Percentiles rank a stretch among this genome's conserved stretches.
These are phyloP conservation scores for Proteles cristata DNA, from an alignment of 2,113 vertebrate genomes.

Conservation along the genomic window DNA sequence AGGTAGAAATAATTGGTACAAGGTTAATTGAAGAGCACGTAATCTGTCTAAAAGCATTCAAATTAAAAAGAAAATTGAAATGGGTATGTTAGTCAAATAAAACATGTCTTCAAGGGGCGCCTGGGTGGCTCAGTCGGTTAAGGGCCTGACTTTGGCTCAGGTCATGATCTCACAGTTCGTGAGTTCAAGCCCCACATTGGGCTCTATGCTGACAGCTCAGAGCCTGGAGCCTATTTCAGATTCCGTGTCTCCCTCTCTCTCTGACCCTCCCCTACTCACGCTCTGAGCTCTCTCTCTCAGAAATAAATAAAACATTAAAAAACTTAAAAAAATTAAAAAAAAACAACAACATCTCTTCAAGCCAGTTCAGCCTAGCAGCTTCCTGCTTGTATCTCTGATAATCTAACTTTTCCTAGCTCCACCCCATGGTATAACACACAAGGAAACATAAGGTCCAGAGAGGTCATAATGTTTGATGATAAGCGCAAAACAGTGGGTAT, in stretches of 20 bases:
- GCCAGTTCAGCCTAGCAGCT: not conserved
- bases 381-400: not conserved
- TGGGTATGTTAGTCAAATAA: slow-evolving; percentile 12
- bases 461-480: not conserved
- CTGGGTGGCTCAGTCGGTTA: too few species aligned
- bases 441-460: not conserved
- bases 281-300: too few species aligned
- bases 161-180: too few species aligned
- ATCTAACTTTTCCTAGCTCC: not conserved
- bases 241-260: too few species aligned
- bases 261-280: too few species aligned
- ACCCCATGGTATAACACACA: not conserved
- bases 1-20: not conserved
- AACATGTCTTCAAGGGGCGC: not conserved
- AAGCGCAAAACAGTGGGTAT: not conserved
- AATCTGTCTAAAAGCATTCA: not conserved
- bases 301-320: too few species aligned
- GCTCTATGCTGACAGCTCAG: too few species aligned
- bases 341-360: not conserved
- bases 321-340: not conserved
- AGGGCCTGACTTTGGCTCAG: too few species aligned
- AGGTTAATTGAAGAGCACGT: not conserved
- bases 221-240: too few species aligned
- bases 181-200: too few species aligned
- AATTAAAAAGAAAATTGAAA: slow-evolving; percentile 42